Evolutionary conservation across 2,113 vertebrate species (phyloP), one percentile per base, ranked within the genome.

Genomic region (Chauna torquata): DNA sequence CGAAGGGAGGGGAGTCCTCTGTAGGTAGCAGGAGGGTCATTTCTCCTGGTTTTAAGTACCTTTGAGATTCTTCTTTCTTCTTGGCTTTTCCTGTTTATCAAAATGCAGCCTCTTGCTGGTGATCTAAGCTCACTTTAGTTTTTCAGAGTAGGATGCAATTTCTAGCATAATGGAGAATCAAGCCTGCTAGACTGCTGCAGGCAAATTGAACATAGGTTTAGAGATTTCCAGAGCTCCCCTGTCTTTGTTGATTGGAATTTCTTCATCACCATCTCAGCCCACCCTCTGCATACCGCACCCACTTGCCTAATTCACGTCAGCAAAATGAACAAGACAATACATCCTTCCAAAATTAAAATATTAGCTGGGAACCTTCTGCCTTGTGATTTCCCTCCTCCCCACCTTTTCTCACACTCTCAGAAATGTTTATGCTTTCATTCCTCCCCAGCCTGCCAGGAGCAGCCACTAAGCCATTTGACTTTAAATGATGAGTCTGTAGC

Each of bases 401-500:
- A 50, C 55, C 50, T 92, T 95, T 42, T 58, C 40, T 58, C 57
- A 76, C 32, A 28, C 71, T 78, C 22, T 91, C 62, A 91, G 78
- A 77, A 25, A 32, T 80, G 38, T 84, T 82, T 81, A 47, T 77
- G 59, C 59, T 66, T 93, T 90, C 45, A n/a, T 92, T 95, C n/a
- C 22, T 80, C 23, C 54, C 16, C 40, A 69, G 14, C 17, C 71
- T 92, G 45, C 54, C 71, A 80, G 84, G 54, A 91, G 22, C 42
- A 96, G 59, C 45, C 58, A 83, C 68, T 59, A 71, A 90, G 32
- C 47, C 57, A n/a, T 91, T 91, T 77, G 86, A 75, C 80, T 95
- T 95, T 95, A 95, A 95, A 94, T 97, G 87, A 94, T 91, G 91
- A 81, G 42, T 62, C 58, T 92, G 38, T 69, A 78, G 75, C 79